Percentiles rank a stretch among this genome's conserved stretches.
Evolutionary conservation across 2,113 vertebrate genomes (phyloP).

Genomic region (Dinomys branickii): DNA sequence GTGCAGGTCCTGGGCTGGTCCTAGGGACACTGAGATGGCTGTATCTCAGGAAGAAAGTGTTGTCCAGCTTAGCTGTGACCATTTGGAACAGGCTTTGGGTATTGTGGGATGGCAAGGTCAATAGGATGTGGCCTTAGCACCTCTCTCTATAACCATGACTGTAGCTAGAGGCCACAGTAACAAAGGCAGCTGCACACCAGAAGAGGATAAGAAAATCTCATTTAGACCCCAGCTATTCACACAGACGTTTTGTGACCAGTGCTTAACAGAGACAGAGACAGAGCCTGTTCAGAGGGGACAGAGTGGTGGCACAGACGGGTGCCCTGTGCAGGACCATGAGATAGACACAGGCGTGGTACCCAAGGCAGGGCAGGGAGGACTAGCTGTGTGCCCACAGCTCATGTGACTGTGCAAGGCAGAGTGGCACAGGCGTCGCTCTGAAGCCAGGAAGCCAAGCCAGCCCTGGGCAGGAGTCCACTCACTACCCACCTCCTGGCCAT

Average conservation of each 20-base stretch:
- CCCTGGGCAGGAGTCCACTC: neutral
- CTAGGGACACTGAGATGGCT: neutral
- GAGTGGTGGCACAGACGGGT: neutral
- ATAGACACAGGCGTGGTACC: fast-evolving
- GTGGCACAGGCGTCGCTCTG: neutral
- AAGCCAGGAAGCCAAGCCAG: neutral
- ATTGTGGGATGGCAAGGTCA: neutral
- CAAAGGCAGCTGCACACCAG: neutral
- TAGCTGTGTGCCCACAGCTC: neutral
- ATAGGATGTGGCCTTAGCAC: fast-evolving
- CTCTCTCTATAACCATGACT: neutral
- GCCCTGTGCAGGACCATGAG: neutral
- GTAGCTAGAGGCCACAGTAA: neutral
- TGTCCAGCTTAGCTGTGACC: fast-evolving
- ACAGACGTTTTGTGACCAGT: neutral
- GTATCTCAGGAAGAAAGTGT: neutral
- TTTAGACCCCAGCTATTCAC: neutral
- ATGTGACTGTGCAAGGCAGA: neutral
- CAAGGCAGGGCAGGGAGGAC: neutral
- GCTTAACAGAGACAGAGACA: neutral
- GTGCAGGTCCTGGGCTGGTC: neutral
- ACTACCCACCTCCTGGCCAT: neutral
- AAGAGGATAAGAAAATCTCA: neutral
- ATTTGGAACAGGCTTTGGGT: fast-evolving
- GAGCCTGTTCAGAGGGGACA: too few relatives aligned